phyloP scores from a whole-genome alignment of 2,797 vertebrate genomes.

The Coregonus sp. region DNA sequence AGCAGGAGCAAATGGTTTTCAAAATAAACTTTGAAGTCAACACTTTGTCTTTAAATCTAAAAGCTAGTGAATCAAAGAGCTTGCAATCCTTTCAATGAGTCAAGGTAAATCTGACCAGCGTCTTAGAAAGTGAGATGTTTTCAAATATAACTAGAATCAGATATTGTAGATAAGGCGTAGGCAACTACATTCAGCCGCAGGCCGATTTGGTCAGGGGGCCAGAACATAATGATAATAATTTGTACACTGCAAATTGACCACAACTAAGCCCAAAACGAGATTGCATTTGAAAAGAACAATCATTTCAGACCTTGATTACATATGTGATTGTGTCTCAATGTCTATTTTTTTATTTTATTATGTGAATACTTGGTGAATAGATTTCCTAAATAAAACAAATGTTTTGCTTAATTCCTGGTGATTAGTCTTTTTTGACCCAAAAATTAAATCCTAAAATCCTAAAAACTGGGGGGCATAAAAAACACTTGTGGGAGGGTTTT shows the following conservation, averaged over 20 bases:
- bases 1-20: conserved; percentile 8
- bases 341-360: too few relatives aligned
- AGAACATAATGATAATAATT: background rate
- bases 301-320: too few relatives aligned
- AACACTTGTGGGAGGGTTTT: background rate
- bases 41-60: conserved; percentile 3
- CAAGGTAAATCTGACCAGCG: background rate
- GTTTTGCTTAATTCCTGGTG: background rate
- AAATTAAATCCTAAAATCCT: too few relatives aligned
- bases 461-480: conserved; percentile 4
- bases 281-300: too few relatives aligned
- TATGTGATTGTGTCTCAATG: background rate
- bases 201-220: background rate
- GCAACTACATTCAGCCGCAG: too few relatives aligned
- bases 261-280: too few relatives aligned
- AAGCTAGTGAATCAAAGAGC: background rate
- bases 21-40: background rate
- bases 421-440: too few relatives aligned
- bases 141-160: background rate
- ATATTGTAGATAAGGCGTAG: background rate
- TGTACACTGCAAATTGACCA: too few relatives aligned
- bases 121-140: conserved; percentile 10
- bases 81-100: background rate
- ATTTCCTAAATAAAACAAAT: background rate
- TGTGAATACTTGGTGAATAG: too few relatives aligned